Evolutionary conservation across 2,888 invertebrate species (phyloP).

Genomic region (Cancer borealis): DNA sequence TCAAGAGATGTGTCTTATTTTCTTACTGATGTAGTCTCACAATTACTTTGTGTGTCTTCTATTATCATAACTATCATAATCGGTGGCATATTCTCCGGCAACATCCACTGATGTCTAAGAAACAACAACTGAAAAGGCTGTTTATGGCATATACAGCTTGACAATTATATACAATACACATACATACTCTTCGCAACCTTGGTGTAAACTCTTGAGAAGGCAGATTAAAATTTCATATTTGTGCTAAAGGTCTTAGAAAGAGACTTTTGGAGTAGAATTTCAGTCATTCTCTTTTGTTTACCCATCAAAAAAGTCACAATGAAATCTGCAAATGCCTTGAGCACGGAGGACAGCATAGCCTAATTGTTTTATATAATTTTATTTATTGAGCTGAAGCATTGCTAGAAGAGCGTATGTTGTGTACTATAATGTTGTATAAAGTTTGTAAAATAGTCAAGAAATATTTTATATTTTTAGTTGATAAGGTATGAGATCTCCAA

Average conservation of each 20-base stretch:
- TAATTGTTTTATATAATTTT: conserved; percentile 76
- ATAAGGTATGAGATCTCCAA: conserved; percentile 76
- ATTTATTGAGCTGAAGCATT: conserved; percentile 75
- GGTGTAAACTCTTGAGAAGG: conserved; percentile 74
- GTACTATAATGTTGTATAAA: conserved; percentile 76
- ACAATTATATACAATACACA: conserved; percentile 71
- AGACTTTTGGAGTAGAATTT: conserved; percentile 65
- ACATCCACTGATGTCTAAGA: conserved; percentile 64
- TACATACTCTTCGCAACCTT: conserved; percentile 75
- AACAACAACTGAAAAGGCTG: conserved; percentile 66
- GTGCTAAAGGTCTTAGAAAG: conserved; percentile 48
- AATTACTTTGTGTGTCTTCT: conserved; percentile 75
- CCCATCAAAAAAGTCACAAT: conserved; percentile 69
- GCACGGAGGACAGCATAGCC: conserved; percentile 73
- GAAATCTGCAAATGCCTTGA: conserved; percentile 73
- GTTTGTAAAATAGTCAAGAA: conserved; percentile 76
- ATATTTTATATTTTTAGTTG: conserved; percentile 77
- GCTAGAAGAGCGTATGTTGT: conserved; percentile 76
- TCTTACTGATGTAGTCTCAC: conserved; percentile 74
- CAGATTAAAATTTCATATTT: conserved; percentile 58
- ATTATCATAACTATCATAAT: conserved; percentile 71
- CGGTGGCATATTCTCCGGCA: conserved; percentile 71
- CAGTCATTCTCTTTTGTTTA: conserved; percentile 75
- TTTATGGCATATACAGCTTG: conserved; percentile 68
- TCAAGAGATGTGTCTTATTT: conserved; percentile 76